A percentile compares a stretch with the other conserved stretches of the same genome.
These are phyloP conservation scores for Pristionchus japonicus DNA, from an alignment of 2,888 invertebrate genomes.

Conservation along the genomic window DNA sequence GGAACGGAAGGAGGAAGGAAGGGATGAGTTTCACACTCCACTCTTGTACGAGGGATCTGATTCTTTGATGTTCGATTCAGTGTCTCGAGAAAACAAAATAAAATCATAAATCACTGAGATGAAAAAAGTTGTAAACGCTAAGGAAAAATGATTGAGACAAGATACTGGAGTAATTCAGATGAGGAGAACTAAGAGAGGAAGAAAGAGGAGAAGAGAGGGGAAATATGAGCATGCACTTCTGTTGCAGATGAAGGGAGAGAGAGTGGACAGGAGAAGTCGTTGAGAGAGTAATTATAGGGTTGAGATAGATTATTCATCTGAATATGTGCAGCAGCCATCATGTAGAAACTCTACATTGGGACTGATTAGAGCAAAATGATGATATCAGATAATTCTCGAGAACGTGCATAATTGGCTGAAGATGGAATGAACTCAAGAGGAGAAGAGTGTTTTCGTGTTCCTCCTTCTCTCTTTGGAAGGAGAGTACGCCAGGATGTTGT, in stretches of 20 bases:
- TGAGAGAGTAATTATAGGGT: not conserved
- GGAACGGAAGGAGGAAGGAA: constrained; percentile 3
- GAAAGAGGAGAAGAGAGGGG: not conserved
- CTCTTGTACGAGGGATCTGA: too few relatives aligned
- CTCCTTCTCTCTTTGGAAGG: not conserved
- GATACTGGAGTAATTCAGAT: not conserved
- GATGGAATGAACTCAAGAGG: not conserved
- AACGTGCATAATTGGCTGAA: too few relatives aligned
- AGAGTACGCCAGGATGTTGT: not conserved
- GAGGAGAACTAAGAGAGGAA: not conserved
- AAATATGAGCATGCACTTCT: constrained; percentile 11
- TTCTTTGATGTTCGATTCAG: too few relatives aligned
- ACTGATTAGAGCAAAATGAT: too few relatives aligned
- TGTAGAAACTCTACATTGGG: too few relatives aligned
- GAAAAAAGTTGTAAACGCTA: not conserved
- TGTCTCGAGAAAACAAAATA: not conserved
- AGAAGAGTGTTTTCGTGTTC: not conserved
- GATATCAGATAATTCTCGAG: too few relatives aligned
- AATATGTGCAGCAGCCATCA: not conserved
- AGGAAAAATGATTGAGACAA: not conserved
- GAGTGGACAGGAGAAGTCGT: not conserved
- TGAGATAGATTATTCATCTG: not conserved
- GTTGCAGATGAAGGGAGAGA: constrained; percentile 3
- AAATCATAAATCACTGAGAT: not conserved
- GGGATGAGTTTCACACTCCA: not conserved